Evolutionary conservation across 2,113 vertebrate species (phyloP).

Genomic region (Periophthalmus modestus): DNA sequence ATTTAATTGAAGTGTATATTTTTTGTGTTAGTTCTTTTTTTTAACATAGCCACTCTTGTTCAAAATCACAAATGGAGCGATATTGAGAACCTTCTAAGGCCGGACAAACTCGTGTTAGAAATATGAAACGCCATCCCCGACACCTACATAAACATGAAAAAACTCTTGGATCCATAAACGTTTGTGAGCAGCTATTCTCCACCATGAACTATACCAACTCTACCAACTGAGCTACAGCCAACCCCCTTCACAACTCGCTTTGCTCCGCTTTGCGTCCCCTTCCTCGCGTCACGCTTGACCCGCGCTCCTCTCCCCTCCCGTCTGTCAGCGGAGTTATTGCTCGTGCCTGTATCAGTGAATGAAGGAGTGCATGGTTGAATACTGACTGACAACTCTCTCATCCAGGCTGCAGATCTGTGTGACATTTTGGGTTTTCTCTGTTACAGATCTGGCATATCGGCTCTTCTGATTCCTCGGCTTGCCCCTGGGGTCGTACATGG

Average conservation of each 20-base stretch:
- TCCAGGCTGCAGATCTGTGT: slow-evolving; percentile 48
- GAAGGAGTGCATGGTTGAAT: slow-evolving; percentile 18
- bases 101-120: no score
- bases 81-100: no score
- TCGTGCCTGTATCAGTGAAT: neutral
- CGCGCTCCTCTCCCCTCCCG: neutral
- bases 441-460: slow-evolving; percentile 37
- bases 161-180: no score
- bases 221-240: no score
- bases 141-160: no score
- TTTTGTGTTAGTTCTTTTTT: no score
- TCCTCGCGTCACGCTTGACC: neutral
- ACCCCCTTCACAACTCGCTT: neutral
- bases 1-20: no score
- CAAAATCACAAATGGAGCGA: no score
- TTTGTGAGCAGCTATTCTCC: no score
- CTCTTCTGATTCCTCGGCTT: slow-evolving; percentile 48
- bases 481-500: slow-evolving; percentile 48
- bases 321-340: slow-evolving; percentile 1
- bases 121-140: no score
- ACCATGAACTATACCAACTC: no score
- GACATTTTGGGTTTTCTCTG: slow-evolving; percentile 58
- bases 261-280: neutral
- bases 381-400: slow-evolving; percentile 39
- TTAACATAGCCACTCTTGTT: no score